Evolutionary conservation across 2,113 vertebrate species (phyloP).

Genomic region (Aegithalos caudatus): DNA sequence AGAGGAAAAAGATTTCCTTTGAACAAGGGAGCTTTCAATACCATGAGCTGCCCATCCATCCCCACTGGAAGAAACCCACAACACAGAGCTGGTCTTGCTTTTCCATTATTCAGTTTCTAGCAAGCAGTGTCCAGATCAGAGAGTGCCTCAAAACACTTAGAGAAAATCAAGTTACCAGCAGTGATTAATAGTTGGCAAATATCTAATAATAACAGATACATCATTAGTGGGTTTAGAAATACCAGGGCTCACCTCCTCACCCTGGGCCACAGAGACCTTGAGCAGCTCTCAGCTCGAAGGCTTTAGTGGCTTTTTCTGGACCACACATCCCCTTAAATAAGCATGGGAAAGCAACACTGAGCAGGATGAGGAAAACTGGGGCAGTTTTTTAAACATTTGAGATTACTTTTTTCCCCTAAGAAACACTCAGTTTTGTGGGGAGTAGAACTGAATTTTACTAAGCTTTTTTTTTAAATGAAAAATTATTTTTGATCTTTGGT

Average conservation of each 20-base stretch:
- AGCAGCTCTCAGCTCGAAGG: not conserved
- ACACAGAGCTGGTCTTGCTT: not conserved
- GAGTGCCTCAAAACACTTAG: not conserved
- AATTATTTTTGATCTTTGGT: not conserved
- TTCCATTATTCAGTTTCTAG: not conserved
- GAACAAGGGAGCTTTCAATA: not conserved
- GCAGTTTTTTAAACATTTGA: not conserved
- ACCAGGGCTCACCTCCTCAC: not conserved
- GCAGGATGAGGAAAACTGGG: not conserved
- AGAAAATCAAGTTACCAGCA: not conserved
- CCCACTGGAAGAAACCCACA: accelerated
- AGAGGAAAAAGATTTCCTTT: not conserved
- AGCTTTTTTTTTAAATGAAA: not conserved
- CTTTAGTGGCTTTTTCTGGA: not conserved
- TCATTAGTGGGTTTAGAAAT: not conserved
- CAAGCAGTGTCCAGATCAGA: not conserved
- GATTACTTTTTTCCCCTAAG: not conserved
- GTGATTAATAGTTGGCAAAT: slow-evolving; percentile 1
- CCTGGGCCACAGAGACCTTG: not conserved
- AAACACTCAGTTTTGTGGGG: not conserved
- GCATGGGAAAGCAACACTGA: not conserved
- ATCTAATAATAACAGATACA: not conserved
- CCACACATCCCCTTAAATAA: not conserved
- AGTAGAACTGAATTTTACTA: not conserved
- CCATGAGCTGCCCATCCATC: accelerated